These are phyloP conservation scores for Coreius guichenoti DNA, from an alignment of 2,797 vertebrate species.

Conservation along the genomic window DNA sequence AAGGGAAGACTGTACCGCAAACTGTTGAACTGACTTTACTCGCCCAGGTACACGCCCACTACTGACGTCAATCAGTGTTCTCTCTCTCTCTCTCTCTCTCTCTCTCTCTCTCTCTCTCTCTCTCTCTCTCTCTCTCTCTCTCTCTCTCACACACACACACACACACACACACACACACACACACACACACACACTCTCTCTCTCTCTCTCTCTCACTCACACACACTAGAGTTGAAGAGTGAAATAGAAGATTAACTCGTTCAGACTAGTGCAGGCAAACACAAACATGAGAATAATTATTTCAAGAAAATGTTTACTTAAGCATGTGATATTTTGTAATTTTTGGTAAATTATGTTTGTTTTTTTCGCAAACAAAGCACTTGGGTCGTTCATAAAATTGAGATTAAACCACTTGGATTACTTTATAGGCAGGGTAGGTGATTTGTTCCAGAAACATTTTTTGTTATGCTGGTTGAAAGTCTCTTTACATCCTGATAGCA, in stretches of 20 bases:
- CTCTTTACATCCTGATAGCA: no score
- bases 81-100: background rate
- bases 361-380: no score
- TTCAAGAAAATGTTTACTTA: background rate
- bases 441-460: rapidly evolving
- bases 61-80: conserved; percentile 3
- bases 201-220: background rate
- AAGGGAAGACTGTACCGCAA: background rate
- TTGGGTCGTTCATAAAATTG: no score
- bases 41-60: background rate
- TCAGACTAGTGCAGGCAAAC: no score
- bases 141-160: background rate
- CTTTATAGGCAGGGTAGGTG: background rate
- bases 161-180: background rate
- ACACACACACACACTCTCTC: no score
- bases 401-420: no score
- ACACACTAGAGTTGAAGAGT: background rate
- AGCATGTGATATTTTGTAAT: no score
- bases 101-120: background rate
- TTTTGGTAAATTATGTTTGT: no score
- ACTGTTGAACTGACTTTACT: background rate
- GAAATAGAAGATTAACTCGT: background rate
- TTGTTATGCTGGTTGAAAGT: no score
- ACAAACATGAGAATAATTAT: background rate
- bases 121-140: background rate